These are phyloP conservation scores for Buceros bicornis DNA, from an alignment of 2,797 vertebrate genomes.

Conservation along the genomic window DNA sequence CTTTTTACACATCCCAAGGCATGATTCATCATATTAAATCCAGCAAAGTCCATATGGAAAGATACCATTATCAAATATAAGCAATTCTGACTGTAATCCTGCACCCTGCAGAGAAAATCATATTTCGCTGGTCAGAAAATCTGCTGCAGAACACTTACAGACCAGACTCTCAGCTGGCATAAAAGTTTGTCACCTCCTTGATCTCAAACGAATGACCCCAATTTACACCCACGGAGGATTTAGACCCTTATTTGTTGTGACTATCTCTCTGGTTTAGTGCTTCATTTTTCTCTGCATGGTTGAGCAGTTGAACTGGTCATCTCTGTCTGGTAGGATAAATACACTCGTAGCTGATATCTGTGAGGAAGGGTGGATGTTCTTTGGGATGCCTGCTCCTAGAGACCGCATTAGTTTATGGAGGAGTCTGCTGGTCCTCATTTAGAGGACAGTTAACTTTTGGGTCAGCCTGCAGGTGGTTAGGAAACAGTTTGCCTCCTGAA, in stretches of 20 bases:
- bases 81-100: neutral
- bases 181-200: neutral
- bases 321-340: neutral
- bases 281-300: neutral
- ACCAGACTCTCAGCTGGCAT: neutral
- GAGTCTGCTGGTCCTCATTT: neutral
- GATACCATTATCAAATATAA: neutral
- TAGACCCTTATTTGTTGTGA: neutral
- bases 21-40: neutral
- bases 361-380: neutral
- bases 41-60: neutral
- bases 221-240: neutral
- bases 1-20: neutral
- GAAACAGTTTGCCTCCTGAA: neutral
- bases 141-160: neutral
- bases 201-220: neutral
- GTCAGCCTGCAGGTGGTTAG: neutral
- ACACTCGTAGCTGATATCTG: neutral
- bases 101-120: neutral
- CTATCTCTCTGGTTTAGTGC: neutral
- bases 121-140: neutral
- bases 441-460: neutral
- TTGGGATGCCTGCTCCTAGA: neutral
- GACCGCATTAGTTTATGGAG: neutral
- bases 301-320: neutral